Evolutionary conservation across 2,888 invertebrate species (phyloP), one percentile per base, ranked within the genome.

Genomic region (Gasteruption jaculator): DNA sequence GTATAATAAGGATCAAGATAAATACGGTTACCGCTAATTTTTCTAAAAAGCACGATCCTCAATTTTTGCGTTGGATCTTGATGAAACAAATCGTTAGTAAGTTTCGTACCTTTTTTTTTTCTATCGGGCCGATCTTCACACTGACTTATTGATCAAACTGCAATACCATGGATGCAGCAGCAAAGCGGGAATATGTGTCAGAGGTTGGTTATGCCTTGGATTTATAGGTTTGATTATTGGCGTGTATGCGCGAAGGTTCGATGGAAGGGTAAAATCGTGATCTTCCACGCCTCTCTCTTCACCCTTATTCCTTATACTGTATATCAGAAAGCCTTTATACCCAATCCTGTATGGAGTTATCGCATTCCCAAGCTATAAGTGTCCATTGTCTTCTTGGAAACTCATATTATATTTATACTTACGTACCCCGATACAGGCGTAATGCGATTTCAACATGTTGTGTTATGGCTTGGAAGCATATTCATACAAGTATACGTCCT

Each of bases 231-330:
- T 62, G 62, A 62, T 62, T 62, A 60, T 55, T 53, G 49, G 48
- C 52, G 52, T 50, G 53, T 53, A 50, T 54, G 51, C 49, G 52
- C 48, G 41, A 57, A 58, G 30, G 61, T 61, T 60, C n/a, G n/a
- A n/a, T 59, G 56, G 61, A 62, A 57, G 56, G 57, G 56, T 57
- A 57, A 63, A n/a, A 56, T 63, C 63, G 63, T 63, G 63, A 63
- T 63, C 55, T 50, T 63, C 63, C 63, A 63, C 63, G 63, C 63
- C 63, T 58, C 54, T 47, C 45, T 48, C 49, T 46, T 32, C 36
- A 37, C 15, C 21, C 39, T 27, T 39, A 34, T 27, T 29, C 39
- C 32, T 39, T 38, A 18, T 11, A 24, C 24, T 27, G 19, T 39
- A 36, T 25, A n/a, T 16, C 20, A 30, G 38, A 21, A n/a, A n/a